These are phyloP conservation scores for Trachemys scripta DNA, from an alignment of 2,113 vertebrate genomes.

Conservation along the genomic window DNA sequence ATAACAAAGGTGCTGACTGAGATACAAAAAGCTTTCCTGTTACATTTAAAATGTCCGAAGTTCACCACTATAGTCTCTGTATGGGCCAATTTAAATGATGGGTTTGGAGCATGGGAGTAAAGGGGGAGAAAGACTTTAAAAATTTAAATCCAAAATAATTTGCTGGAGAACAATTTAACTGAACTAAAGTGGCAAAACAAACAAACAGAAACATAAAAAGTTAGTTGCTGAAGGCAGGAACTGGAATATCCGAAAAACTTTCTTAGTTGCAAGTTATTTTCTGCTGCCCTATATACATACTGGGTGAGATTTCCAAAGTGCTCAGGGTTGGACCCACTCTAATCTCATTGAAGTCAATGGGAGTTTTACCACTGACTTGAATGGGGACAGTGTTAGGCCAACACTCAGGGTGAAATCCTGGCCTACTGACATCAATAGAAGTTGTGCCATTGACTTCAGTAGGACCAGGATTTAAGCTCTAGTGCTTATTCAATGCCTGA, in stretches of 20 bases:
- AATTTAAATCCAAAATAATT: background rate
- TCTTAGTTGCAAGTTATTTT: background rate
- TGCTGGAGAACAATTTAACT: background rate
- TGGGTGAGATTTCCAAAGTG: background rate
- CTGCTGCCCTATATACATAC: background rate
- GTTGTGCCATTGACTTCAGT: background rate
- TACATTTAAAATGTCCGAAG: constrained; percentile 10
- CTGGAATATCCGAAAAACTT: background rate
- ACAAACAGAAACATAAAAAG: background rate
- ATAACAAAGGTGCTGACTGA: constrained; percentile 47
- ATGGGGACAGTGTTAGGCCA: background rate
- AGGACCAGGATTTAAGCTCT: background rate
- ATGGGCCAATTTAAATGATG: background rate
- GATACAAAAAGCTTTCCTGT: constrained; percentile 20
- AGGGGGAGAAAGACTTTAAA: background rate
- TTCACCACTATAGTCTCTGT: background rate
- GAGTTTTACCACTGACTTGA: background rate
- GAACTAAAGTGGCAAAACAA: background rate
- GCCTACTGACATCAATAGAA: background rate
- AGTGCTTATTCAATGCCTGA: background rate
- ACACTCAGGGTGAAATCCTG: background rate
- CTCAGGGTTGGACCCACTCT: background rate
- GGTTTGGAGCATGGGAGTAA: background rate
- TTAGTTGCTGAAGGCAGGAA: background rate
- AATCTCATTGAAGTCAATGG: background rate